These are phyloP conservation scores for Myotis myotis DNA, from an alignment of 2,797 vertebrate species.

Conservation along the genomic window DNA sequence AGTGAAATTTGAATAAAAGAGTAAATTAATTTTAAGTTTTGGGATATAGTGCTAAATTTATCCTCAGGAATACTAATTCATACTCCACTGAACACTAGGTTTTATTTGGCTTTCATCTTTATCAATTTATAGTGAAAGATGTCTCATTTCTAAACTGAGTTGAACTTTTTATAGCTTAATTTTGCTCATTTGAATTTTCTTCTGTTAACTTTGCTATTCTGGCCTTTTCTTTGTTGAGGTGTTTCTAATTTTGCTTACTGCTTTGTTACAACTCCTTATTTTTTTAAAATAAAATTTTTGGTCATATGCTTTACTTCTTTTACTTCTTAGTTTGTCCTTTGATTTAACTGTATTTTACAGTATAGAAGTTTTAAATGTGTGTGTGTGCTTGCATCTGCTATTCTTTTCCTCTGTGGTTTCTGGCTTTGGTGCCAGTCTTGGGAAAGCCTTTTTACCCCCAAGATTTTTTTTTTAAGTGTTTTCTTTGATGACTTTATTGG, in stretches of 20 bases:
- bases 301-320: not conserved
- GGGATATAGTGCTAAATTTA: not conserved
- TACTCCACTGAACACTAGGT: not conserved
- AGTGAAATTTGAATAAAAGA: slow-evolving; percentile 38
- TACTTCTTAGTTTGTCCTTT: not conserved
- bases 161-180: slow-evolving; percentile 13
- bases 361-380: not conserved
- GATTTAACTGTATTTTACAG: not conserved
- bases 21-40: slow-evolving; percentile 22
- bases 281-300: not conserved
- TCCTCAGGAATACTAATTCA: not conserved
- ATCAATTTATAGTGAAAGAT: slow-evolving; percentile 30
- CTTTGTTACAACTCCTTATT: not conserved
- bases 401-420: slow-evolving; percentile 19
- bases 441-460: not conserved
- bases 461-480: not conserved
- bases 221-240: not conserved
- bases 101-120: slow-evolving; percentile 16
- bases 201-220: not conserved
- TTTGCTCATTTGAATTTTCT: slow-evolving; percentile 14
- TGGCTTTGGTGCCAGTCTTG: not conserved
- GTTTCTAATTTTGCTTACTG: not conserved
- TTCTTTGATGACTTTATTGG: not conserved
- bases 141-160: slow-evolving; percentile 14
- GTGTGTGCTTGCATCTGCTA: not conserved